These are phyloP conservation scores for Aradophagus sp. DNA, from an alignment of 1,140 invertebrate species.

Conservation along the genomic window DNA sequence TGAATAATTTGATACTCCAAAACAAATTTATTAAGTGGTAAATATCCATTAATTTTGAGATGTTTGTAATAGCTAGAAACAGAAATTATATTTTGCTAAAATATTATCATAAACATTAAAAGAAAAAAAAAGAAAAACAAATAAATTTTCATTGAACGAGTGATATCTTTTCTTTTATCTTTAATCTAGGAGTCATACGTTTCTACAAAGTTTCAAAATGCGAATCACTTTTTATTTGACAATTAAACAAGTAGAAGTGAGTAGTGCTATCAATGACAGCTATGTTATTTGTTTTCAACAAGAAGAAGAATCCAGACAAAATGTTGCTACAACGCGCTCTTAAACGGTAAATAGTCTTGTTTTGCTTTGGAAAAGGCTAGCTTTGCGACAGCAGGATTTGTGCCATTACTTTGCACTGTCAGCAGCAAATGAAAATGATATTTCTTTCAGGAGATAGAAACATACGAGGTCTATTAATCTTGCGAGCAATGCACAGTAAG, in stretches of 20 bases:
- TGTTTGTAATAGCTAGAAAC: too few species aligned
- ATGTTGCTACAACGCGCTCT: conserved; percentile 13
- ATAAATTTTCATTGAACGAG: too few species aligned
- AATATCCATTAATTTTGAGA: too few species aligned
- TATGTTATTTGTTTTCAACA: conserved; percentile 21
- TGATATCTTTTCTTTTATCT: too few species aligned
- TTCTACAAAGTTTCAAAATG: conserved; percentile 1
- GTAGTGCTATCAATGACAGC: conserved; percentile 13
- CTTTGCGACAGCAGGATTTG: conserved; percentile 27
- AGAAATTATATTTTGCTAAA: too few species aligned
- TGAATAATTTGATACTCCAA: too few species aligned
- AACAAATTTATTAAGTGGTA: too few species aligned
- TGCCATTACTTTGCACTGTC: conserved; percentile 46
- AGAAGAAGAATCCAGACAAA: conserved; percentile 43
- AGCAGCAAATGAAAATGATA: too few species aligned
- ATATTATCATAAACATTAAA: too few species aligned
- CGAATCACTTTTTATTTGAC: conserved; percentile 20
- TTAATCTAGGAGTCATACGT: background rate
- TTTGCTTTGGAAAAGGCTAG: conserved; percentile 34
- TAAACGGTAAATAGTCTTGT: conserved; percentile 40
- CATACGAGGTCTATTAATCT: too few species aligned
- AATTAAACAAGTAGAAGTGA: conserved; percentile 14
- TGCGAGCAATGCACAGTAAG: conserved; percentile 12
- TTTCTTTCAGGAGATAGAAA: too few species aligned
- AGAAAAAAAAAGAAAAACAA: too few species aligned